A percentile compares a stretch with the other conserved stretches of the same genome.
These are phyloP conservation scores for Reticulitermes speratus DNA, from an alignment of 1,140 invertebrate genomes.

Conservation along the genomic window DNA sequence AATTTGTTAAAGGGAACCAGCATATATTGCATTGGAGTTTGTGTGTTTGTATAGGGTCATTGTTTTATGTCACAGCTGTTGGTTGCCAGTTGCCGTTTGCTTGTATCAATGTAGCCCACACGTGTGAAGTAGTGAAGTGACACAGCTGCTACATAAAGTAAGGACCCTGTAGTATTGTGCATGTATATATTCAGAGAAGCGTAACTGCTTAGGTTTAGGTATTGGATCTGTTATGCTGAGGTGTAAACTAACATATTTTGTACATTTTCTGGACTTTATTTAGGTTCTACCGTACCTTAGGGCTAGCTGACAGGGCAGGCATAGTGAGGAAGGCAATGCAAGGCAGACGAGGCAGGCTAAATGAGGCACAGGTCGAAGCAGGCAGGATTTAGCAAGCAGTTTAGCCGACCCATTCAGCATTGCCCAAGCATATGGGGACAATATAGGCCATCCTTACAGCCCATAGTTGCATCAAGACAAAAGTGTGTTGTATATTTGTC, in stretches of 20 bases:
- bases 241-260: constrained; percentile 34
- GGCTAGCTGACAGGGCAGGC: constrained; percentile 33
- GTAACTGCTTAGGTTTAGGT: constrained; percentile 4
- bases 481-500: constrained; percentile 27
- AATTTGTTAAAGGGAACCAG: background rate
- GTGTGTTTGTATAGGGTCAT: background rate
- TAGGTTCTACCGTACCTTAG: constrained; percentile 34
- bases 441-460: constrained; percentile 28
- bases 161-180: background rate
- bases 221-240: constrained; percentile 24
- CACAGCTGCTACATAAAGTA: no score
- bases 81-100: no score
- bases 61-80: no score
- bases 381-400: constrained; percentile 32
- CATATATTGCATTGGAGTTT: background rate
- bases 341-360: constrained; percentile 30
- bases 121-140: no score
- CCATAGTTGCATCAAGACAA: constrained; percentile 25
- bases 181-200: constrained; percentile 5
- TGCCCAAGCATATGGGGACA: constrained; percentile 25
- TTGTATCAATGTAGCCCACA: no score
- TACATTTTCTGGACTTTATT: constrained; percentile 34
- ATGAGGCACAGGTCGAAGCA: constrained; percentile 25
- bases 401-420: constrained; percentile 29
- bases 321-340: constrained; percentile 27